Evolutionary conservation across 2,113 vertebrate genomes (phyloP), one percentile per base, ranked within the genome.

Genomic region (Euleptes europaea): DNA sequence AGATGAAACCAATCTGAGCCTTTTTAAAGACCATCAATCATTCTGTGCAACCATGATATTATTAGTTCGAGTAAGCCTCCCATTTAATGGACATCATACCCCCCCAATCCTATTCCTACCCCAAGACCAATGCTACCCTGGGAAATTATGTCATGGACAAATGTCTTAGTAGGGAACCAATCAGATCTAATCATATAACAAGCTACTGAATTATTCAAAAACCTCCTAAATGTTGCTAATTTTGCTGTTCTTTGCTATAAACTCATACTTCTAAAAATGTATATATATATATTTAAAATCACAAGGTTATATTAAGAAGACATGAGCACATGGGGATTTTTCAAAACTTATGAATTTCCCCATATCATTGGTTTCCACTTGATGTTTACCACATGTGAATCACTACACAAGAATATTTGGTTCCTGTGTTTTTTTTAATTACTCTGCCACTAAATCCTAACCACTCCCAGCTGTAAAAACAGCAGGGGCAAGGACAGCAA

Each of bases 21-120:
- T 97, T 97, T 98, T 97, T 96, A 97, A 98, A 98, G 97, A 97
- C 95, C 96, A 97, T 98, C 97, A 98, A 97, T 99, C 97, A 98
- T 96, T 94, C 89, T 91, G 88, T 84, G 94, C 96, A 97, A 95
- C 95, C 95, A 93, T 96, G 94, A 95, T 97, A 97, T 97, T 98
- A 97, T 98, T 98, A 97, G 97, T 97, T 98, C 94, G 96, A 97
- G 96, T 97, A 97, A 97, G 96, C 94, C 96, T 98, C 95, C 97
- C 95, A 96, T 97, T 98, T 97, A 98, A 98, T 97, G 96, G 97
- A 97, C 96, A 97, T 97, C 96, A 97, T 97, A 97, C 95, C 96
- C 89, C 92, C 91, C 95, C 88, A 72, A 77, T 89, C 89, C 88
- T 80, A 82, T 86, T 88, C 80, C 85, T 95, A 96, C 91, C 94